Evolutionary conservation across 1,140 invertebrate genomes (phyloP).

Genomic region (Atta cephalotes): DNA sequence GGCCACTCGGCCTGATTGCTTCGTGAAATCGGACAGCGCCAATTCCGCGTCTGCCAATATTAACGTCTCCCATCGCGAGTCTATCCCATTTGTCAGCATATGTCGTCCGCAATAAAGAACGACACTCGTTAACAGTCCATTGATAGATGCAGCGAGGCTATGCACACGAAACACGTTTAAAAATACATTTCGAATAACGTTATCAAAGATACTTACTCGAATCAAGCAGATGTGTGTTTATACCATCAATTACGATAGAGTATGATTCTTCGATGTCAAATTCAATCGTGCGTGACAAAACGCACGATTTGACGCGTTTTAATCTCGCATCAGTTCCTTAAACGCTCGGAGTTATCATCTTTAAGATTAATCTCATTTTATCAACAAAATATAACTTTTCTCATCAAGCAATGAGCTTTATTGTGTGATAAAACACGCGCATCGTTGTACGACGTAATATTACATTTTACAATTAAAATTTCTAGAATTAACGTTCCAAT

Average conservation of each 20-base stretch:
- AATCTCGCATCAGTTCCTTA: not conserved
- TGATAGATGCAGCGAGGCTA: conserved; percentile 4
- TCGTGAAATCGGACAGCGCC: conserved; percentile 50
- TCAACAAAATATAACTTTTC: not conserved
- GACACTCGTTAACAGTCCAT: conserved; percentile 64
- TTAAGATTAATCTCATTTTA: conserved; percentile 23
- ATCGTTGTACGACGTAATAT: not conserved
- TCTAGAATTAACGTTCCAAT: conserved; percentile 32
- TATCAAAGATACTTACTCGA: conserved; percentile 34
- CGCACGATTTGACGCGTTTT: not conserved
- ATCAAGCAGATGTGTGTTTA: not conserved
- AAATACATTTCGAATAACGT: conserved; percentile 26
- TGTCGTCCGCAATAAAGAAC: conserved; percentile 50
- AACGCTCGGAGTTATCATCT: not conserved
- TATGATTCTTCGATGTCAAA: not conserved
- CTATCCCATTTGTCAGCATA: conserved; percentile 62
- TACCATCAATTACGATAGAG: conserved; percentile 14
- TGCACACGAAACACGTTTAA: conserved; percentile 32
- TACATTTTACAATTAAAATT: conserved; percentile 39
- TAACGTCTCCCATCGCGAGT: conserved; percentile 57
- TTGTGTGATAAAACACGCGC: not conserved
- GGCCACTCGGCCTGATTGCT: conserved; percentile 20
- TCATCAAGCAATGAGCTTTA: not conserved
- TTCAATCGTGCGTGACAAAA: not conserved
- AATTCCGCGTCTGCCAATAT: conserved; percentile 58